Percentiles rank a stretch among this genome's conserved stretches.
Conservation (phyloP, 2,797 vertebrate species). For the Gymnocypris eckloni region DNA sequence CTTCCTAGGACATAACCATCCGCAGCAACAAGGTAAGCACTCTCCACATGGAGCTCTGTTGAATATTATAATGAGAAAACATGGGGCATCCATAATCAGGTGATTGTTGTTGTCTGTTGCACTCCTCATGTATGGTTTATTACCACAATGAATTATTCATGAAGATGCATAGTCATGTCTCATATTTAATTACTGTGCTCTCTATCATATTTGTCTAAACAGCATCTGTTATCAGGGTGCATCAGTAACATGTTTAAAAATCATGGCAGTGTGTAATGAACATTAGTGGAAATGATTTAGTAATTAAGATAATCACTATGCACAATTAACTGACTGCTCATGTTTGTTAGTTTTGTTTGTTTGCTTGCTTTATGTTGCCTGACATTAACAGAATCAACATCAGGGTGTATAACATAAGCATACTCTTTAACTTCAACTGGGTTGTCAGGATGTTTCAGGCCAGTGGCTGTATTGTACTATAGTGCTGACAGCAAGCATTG, state of each 20-base stretch:
- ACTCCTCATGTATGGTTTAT: background rate
- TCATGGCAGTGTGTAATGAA: conserved; percentile 24
- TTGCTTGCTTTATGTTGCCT: conserved; percentile 20
- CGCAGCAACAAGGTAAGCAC: background rate
- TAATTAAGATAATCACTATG: conserved; percentile 19
- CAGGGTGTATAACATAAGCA: conserved; percentile 4
- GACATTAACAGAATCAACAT: conserved; percentile 2
- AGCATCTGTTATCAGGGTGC: conserved; percentile 27
- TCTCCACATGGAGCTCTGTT: conserved; percentile 2
- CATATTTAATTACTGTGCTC: conserved; percentile 29
- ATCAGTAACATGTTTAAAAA: conserved; percentile 30
- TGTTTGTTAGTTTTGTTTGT: conserved; percentile 25
- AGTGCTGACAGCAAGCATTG: background rate
- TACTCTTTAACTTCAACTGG: background rate
- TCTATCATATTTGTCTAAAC: conserved; percentile 32
- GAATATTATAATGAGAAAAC: conserved; percentile 36
- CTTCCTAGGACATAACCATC: background rate
- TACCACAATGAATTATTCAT: conserved; percentile 42
- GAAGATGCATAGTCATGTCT: conserved; percentile 29
- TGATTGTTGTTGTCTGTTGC: conserved; percentile 24
- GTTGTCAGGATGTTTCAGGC: conserved; percentile 5
- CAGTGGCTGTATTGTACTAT: conserved; percentile 4
- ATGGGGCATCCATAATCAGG: conserved; percentile 22
- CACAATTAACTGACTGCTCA: conserved; percentile 13
- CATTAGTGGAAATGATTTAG: conserved; percentile 25